Conservation (phyloP, 2,113 vertebrate genomes). For the pig (Sus scrofa) region T2T-Sscrofa CM000826.6:109027501-109028000, state of each 20-base stretch:
- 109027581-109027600: background rate
- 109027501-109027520: background rate
- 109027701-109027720: background rate
- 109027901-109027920: background rate
- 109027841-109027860: background rate
- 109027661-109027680: background rate
- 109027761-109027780: background rate
- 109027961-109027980: background rate
- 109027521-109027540: background rate
- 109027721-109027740: background rate
- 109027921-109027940: background rate
- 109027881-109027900: background rate
- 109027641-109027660: background rate
- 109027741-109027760: background rate
- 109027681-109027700: background rate
- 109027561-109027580: background rate
- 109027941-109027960: background rate
- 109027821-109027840: background rate
- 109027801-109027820: background rate
- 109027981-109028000: background rate
- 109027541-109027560: background rate
- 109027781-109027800: background rate
- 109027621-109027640: background rate
- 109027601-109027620: background rate
- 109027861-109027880: accelerated